phyloP scores from a whole-genome alignment of 2,113 vertebrate genomes.

The Opisthocomus hoazin region DNA sequence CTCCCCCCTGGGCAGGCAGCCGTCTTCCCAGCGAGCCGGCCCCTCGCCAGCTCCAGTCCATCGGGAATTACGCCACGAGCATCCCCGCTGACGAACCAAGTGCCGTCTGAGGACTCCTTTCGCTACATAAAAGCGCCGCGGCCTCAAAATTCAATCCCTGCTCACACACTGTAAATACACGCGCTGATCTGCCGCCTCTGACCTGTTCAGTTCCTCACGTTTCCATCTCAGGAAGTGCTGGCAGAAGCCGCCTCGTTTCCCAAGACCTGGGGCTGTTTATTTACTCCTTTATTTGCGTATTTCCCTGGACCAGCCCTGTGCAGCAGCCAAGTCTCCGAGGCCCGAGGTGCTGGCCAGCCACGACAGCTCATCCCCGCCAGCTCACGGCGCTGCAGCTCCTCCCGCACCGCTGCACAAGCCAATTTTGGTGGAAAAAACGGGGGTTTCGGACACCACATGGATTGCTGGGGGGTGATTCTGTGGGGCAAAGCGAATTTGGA shows the following conservation, averaged over 20 bases:
- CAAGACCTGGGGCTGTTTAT: background rate
- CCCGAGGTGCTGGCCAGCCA: background rate
- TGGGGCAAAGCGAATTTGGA: background rate
- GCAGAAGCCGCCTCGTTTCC: background rate
- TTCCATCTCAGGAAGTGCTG: no score
- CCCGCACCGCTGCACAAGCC: background rate
- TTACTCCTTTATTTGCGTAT: background rate
- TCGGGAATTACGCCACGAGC: rapidly evolving
- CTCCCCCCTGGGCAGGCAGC: no score
- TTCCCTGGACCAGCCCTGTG: background rate
- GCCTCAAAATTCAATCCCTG: background rate
- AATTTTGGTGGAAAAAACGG: background rate
- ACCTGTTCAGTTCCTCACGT: no score
- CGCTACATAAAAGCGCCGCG: background rate
- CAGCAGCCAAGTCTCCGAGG: background rate
- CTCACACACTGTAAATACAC: rapidly evolving
- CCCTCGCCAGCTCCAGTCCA: background rate
- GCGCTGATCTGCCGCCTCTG: rapidly evolving
- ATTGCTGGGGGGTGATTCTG: background rate
- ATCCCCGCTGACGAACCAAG: rapidly evolving
- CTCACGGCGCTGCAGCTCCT: background rate
- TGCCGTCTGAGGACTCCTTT: background rate
- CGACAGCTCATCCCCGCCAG: background rate
- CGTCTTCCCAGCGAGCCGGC: background rate
- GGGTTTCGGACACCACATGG: rapidly evolving